Evolutionary conservation across 2,797 vertebrate species (phyloP).

Genomic region (Hypotaenidia philippensis): DNA sequence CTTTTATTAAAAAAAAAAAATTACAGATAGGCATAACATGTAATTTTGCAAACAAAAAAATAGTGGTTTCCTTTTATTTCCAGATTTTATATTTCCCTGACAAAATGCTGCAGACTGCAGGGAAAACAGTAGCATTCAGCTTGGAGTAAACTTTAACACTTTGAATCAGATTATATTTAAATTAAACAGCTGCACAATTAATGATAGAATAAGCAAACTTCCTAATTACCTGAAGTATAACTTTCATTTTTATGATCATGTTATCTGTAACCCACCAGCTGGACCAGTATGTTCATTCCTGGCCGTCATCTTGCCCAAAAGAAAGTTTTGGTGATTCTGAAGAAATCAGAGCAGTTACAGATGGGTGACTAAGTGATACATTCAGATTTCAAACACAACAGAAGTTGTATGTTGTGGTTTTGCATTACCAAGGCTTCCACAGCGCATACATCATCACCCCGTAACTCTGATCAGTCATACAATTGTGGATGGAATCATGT

Average conservation of each 20-base stretch:
- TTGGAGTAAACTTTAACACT: slow-evolving; percentile 59
- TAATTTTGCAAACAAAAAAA: slow-evolving; percentile 73
- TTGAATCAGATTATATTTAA: slow-evolving; percentile 69
- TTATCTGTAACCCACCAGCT: slow-evolving; percentile 63
- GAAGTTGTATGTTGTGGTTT: not conserved
- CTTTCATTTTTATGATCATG: slow-evolving; percentile 50
- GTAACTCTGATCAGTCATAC: not conserved
- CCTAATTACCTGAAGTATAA: slow-evolving; percentile 58
- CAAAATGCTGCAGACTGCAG: slow-evolving; percentile 59
- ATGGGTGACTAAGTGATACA: not conserved
- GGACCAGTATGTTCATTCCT: slow-evolving; percentile 19
- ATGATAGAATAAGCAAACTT: slow-evolving; percentile 66
- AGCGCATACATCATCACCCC: not conserved
- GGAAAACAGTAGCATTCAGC: slow-evolving; percentile 48
- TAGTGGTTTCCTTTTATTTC: slow-evolving; percentile 59
- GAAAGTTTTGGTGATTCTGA: not conserved
- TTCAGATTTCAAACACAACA: not conserved
- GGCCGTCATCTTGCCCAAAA: slow-evolving; percentile 14
- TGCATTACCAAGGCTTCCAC: not conserved
- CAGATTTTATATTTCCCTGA: slow-evolving; percentile 61
- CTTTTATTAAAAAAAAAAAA: slow-evolving; percentile 65
- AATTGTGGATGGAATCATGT: not conserved
- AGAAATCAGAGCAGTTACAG: not conserved
- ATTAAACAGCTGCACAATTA: slow-evolving; percentile 69
- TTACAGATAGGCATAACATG: slow-evolving; percentile 66